These are phyloP conservation scores for Imbricaverruca yamaguchii DNA, from an alignment of 2,888 invertebrate species.

Conservation along the genomic window DNA sequence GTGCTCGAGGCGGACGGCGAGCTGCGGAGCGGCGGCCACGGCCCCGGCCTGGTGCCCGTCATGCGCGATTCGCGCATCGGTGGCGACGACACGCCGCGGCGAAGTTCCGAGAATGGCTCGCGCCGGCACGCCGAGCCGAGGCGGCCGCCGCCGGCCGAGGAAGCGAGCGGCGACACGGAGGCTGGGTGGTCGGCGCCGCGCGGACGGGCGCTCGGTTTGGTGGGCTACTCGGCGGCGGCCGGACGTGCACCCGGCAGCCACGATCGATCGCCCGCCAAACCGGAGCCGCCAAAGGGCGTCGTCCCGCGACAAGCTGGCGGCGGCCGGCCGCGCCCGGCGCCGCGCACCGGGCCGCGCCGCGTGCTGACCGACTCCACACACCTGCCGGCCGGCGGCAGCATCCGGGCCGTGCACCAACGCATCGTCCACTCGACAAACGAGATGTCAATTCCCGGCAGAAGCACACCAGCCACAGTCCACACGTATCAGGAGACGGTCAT, in stretches of 20 bases:
- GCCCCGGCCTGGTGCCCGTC: neutral
- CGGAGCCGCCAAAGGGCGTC: neutral
- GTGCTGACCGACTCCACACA: neutral
- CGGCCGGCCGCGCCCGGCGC: neutral
- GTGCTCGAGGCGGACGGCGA: slow-evolving; percentile 10
- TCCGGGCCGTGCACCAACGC: slow-evolving; percentile 1
- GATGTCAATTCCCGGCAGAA: neutral
- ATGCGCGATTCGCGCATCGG: neutral
- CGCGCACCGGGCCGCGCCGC: neutral
- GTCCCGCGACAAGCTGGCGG: neutral
- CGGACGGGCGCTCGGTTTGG: slow-evolving; percentile 1
- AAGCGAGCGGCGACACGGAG: neutral
- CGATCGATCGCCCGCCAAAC: slow-evolving; percentile 3
- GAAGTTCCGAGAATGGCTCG: neutral
- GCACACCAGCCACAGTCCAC: neutral
- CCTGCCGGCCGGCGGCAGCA: neutral
- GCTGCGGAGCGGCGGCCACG: neutral
- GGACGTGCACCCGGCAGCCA: neutral
- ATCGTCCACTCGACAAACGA: slow-evolving; percentile 6
- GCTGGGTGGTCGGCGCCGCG: neutral
- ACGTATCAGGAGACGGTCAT: slow-evolving; percentile 6
- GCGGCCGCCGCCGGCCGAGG: neutral
- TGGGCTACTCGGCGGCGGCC: neutral
- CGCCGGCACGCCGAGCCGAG: neutral
- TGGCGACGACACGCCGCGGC: neutral